Evolutionary conservation across 2,113 vertebrate species (phyloP).

Genomic region (Numenius arquata): DNA sequence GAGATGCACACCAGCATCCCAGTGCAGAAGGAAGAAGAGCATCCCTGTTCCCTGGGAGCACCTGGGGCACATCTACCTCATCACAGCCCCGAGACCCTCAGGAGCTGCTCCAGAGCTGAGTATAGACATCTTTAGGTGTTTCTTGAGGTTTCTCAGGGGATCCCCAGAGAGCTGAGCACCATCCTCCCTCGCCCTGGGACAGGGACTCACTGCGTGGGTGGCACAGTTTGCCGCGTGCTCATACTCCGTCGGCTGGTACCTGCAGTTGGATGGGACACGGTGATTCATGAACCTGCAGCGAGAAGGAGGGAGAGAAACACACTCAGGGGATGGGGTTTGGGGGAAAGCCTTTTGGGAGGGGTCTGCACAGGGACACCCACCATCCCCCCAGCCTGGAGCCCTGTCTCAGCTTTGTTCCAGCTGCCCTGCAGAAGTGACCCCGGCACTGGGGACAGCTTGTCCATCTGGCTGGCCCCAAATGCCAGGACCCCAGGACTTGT

Average conservation of each 20-base stretch:
- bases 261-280: slow-evolving; percentile 84
- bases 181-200: rapidly evolving
- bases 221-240: slow-evolving; percentile 94
- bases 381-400: not conserved
- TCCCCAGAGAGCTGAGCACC: not conserved
- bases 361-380: not conserved
- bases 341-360: not conserved
- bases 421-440: not conserved
- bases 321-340: rapidly evolving
- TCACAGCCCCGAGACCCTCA: not conserved
- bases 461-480: not conserved
- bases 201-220: slow-evolving; percentile 88
- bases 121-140: not conserved
- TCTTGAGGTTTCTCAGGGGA: not conserved
- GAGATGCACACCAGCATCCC: not conserved
- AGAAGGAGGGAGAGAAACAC: not conserved
- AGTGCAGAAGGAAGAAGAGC: not conserved
- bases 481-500: not conserved
- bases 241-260: slow-evolving; percentile 93
- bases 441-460: not conserved
- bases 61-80: not conserved
- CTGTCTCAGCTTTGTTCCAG: not conserved
- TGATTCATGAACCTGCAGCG: slow-evolving; percentile 91
- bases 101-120: not conserved
- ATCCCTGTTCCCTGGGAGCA: not conserved